Conservation (phyloP, 2,113 vertebrate genomes). For the Archilochus colubris region DNA sequence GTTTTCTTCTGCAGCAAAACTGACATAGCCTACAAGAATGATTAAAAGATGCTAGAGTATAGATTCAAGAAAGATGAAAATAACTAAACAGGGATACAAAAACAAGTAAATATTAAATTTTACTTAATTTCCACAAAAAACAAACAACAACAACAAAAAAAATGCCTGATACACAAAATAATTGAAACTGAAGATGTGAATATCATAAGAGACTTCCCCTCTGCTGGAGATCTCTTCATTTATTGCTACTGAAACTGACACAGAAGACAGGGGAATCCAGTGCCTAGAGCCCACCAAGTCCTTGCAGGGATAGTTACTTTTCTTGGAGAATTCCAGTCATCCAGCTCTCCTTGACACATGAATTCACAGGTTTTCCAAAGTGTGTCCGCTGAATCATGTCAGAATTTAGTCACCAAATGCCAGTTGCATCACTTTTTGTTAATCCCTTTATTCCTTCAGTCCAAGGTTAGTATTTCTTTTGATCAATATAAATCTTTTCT, state of each 20-base stretch:
- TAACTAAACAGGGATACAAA: neutral
- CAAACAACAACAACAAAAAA: too few species aligned
- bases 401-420: neutral
- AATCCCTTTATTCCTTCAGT: constrained; percentile 38
- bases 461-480: constrained; percentile 51
- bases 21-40: neutral
- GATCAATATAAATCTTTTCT: constrained; percentile 46
- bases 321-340: neutral
- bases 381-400: neutral
- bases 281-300: neutral
- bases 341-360: neutral
- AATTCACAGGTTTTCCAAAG: constrained; percentile 18
- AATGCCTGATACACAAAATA: too few species aligned
- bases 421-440: constrained; percentile 5
- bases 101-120: constrained; percentile 7
- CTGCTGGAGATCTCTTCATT: neutral
- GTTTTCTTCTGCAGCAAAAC: neutral
- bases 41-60: neutral
- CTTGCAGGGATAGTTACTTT: neutral
- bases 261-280: neutral
- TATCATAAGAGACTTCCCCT: neutral
- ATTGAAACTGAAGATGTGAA: too few species aligned
- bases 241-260: neutral
- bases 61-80: neutral
- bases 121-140: neutral